phyloP scores from a whole-genome alignment of 1,140 invertebrate genomes.

The Drosophila sp. region DNA sequence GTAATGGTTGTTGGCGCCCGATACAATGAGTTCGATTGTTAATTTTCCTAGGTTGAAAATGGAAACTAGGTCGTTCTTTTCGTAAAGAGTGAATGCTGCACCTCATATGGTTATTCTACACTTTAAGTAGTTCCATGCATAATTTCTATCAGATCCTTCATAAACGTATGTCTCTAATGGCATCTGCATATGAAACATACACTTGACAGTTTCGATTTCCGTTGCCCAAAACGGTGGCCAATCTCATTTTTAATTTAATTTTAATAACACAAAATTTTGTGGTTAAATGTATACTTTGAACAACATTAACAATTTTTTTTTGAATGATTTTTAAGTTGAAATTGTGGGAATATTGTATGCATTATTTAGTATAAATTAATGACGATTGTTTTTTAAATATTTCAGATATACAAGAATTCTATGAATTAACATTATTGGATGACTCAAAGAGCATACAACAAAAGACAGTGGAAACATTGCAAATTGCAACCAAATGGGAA shows the following conservation, averaged over 20 bases:
- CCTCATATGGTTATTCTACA: too few species aligned
- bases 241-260: not conserved
- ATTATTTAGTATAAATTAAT: too few species aligned
- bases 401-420: slow-evolving; percentile 99
- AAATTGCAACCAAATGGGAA: slow-evolving; percentile 98
- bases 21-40: slow-evolving; percentile 4
- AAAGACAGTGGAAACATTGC: slow-evolving; percentile 97
- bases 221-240: not conserved
- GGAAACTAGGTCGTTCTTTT: slow-evolving; percentile 1
- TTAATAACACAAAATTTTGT: too few species aligned
- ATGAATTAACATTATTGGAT: slow-evolving; percentile 97
- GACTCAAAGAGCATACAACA: slow-evolving; percentile 97
- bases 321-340: too few species aligned
- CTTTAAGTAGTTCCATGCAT: too few species aligned
- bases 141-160: too few species aligned
- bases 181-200: slow-evolving; percentile 44
- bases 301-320: too few species aligned
- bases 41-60: not conserved
- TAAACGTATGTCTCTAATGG: not conserved
- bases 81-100: too few species aligned
- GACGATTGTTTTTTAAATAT: slow-evolving; percentile 82
- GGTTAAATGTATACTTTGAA: too few species aligned
- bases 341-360: too few species aligned
- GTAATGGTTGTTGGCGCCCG: not conserved
- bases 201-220: slow-evolving; percentile 55